phyloP scores from a whole-genome alignment of 2,113 vertebrate species.

The Phocoena phocoena region DNA sequence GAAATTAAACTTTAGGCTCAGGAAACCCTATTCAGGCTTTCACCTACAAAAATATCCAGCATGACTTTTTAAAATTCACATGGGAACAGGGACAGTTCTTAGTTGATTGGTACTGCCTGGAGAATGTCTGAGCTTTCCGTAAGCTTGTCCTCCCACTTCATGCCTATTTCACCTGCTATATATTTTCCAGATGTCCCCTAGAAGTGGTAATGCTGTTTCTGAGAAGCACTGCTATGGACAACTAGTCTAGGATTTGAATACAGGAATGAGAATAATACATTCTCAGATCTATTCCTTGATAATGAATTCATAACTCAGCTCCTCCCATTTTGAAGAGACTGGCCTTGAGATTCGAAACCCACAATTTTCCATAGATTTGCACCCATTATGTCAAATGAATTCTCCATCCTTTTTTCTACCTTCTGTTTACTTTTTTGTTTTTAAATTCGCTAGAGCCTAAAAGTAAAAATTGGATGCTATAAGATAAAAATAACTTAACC shows the following conservation, averaged over 20 bases:
- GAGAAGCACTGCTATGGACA: neutral
- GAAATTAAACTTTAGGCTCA: neutral
- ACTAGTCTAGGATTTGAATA: neutral
- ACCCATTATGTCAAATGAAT: neutral
- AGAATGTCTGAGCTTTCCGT: neutral
- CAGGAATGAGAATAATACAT: neutral
- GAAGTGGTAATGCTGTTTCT: neutral
- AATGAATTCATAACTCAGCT: neutral
- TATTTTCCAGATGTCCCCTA: neutral
- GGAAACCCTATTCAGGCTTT: neutral
- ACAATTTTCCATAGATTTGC: neutral
- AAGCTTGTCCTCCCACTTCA: neutral
- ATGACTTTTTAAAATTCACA: neutral
- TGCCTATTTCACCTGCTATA: neutral
- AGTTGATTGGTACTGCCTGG: neutral
- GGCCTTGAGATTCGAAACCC: neutral
- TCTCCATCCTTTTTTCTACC: neutral
- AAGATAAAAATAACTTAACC: neutral
- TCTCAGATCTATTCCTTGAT: neutral
- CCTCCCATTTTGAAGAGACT: neutral
- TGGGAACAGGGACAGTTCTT: neutral
- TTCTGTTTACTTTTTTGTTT: neutral
- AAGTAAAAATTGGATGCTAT: neutral
- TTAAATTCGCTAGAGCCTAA: neutral
- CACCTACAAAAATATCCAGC: neutral